Evolutionary conservation across 2,113 vertebrate genomes (phyloP).

Genomic region (Strix aluco): DNA sequence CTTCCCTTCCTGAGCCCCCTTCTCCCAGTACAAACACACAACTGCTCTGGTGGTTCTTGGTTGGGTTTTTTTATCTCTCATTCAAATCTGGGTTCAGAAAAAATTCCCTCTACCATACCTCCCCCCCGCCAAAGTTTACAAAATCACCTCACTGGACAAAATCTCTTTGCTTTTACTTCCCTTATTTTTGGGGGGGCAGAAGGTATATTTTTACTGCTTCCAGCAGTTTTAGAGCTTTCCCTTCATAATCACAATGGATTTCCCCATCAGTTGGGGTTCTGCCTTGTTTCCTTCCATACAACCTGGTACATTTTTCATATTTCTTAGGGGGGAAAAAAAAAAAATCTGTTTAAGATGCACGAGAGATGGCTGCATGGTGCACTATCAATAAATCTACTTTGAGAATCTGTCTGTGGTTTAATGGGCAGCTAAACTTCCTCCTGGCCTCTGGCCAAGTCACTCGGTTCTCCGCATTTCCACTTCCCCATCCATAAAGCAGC

Average conservation of each 20-base stretch:
- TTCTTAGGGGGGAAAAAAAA: background rate
- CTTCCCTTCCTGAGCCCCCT: background rate
- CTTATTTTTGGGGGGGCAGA: too few species aligned
- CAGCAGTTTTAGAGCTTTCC: background rate
- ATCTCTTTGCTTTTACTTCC: background rate
- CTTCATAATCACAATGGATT: fast-evolving
- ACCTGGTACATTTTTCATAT: too few species aligned
- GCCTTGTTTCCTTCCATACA: background rate
- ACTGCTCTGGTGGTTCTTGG: background rate
- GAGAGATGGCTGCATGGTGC: background rate
- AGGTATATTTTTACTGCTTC: background rate
- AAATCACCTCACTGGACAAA: too few species aligned
- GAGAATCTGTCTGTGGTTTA: background rate
- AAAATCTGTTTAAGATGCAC: fast-evolving
- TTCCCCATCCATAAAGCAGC: background rate
- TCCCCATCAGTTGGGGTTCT: background rate
- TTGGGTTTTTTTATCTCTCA: too few species aligned
- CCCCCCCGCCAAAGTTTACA: background rate
- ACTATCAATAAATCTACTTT: too few species aligned
- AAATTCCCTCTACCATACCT: background rate
- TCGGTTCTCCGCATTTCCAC: background rate
- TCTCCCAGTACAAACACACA: background rate
- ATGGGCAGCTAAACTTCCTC: background rate
- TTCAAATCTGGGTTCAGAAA: background rate
- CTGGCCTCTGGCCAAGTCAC: background rate